Percentiles rank a stretch among this genome's conserved stretches.
These are phyloP conservation scores for Peribatodes rhomboidaria DNA, from an alignment of 2,888 invertebrate genomes.

Conservation along the genomic window DNA sequence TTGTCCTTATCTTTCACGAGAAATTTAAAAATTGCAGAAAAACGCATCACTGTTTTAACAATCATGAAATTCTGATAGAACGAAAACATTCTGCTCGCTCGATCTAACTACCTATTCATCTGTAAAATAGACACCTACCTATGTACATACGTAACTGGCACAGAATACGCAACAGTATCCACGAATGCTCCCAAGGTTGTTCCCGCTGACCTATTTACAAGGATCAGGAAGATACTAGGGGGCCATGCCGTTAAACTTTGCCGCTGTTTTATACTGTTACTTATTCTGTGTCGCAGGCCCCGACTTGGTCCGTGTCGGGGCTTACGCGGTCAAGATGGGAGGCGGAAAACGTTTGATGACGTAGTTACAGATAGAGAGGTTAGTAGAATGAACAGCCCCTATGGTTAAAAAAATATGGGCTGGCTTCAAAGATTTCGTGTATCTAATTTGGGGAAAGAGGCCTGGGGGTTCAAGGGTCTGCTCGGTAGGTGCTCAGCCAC, in stretches of 20 bases:
- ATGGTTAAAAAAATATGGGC: too few species aligned
- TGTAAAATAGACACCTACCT: not conserved
- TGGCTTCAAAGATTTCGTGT: too few species aligned
- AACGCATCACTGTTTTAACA: too few species aligned
- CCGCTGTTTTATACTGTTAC: not conserved
- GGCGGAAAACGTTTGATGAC: constrained; percentile 7
- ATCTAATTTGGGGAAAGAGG: too few species aligned
- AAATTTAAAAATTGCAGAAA: not conserved
- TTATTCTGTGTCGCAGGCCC: not conserved
- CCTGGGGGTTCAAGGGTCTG: too few species aligned
- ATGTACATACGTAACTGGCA: not conserved
- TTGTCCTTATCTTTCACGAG: too few species aligned
- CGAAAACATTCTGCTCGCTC: too few species aligned
- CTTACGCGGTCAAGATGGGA: constrained; percentile 22
- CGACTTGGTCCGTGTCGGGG: constrained; percentile 13
- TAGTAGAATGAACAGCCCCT: too few species aligned
- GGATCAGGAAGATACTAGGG: constrained; percentile 65
- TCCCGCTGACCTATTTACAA: constrained; percentile 71
- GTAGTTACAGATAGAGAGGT: not conserved
- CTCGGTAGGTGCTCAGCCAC: too few species aligned
- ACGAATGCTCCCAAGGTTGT: constrained; percentile 13
- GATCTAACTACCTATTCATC: too few species aligned
- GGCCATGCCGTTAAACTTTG: constrained; percentile 21
- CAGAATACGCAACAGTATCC: constrained; percentile 11
- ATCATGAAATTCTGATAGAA: too few species aligned